These are phyloP conservation scores for Daubentonia madagascariensis DNA, from an alignment of 2,113 vertebrate genomes.

Conservation along the genomic window DNA sequence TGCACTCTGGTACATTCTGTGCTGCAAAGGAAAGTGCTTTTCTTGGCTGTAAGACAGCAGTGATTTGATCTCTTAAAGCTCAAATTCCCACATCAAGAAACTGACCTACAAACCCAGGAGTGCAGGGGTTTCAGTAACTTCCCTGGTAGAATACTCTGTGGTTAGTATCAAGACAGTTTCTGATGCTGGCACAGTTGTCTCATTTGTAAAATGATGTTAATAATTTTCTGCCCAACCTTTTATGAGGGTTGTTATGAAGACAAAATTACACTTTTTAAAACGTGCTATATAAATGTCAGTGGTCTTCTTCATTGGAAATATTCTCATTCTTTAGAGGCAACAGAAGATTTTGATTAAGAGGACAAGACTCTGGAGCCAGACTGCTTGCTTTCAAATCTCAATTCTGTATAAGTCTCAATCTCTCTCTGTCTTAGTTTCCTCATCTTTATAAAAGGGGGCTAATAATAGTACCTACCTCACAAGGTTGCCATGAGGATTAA, in stretches of 20 bases:
- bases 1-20: constrained; percentile 59
- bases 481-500: background rate
- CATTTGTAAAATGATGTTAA: background rate
- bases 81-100: constrained; percentile 23
- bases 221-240: background rate
- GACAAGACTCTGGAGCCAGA: background rate
- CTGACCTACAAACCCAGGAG: constrained; percentile 31
- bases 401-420: background rate
- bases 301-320: background rate
- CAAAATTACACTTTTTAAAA: background rate
- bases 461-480: background rate
- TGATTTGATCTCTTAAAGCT: constrained; percentile 46
- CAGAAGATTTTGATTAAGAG: constrained; percentile 24
- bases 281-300: background rate
- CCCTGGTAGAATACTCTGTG: background rate
- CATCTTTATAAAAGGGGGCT: background rate
- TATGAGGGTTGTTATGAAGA: background rate
- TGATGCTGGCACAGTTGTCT: background rate
- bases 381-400: background rate
- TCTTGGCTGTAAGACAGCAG: background rate
- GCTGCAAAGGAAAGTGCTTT: constrained; percentile 21
- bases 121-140: background rate
- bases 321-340: background rate
- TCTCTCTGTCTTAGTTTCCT: background rate
- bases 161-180: background rate